Evolutionary conservation across 2,113 vertebrate genomes (phyloP), one percentile per base, ranked within the genome.

Genomic region (Oryzias javanicus): DNA sequence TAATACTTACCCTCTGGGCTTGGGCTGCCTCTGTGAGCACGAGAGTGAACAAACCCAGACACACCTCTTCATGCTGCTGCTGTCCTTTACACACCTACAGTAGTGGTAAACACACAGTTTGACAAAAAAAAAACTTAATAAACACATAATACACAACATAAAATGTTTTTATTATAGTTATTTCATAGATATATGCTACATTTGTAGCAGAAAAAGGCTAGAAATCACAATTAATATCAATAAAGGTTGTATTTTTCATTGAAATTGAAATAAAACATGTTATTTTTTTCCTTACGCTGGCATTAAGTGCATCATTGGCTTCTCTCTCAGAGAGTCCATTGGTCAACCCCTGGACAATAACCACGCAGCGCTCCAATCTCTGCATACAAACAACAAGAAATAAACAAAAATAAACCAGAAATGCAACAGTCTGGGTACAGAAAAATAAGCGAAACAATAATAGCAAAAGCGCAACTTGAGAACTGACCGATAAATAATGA

Each of bases 51-150:
- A 99, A 93, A 1, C 97, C 97, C 62, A 98, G 89, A 86, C 95
- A 98, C 18, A 98, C 88, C 57, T 99, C 97, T 63, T 99, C 97
- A 0, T 99, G 97, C 69, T 99, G 96, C 17, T 94, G 92, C 13
- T 92, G 89, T 0, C 97, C 95, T 86, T 99, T 99, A 76, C 97
- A 99, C 6, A 95, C 97, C 97, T 98, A 70, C 13, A 47, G 4
- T 19, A 41, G 12, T 72, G 19, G 44, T 53, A 35, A 49, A 62
- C 58, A 59, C 24, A 27, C 4, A 27, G 25, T 27, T 27, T 27
- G 25, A 27, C 4, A 4, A 42, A 61, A 48, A 17, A 51, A 29
- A 22, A 67, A 17, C 49, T 3, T 3, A 4, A 46, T 3, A 63
- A 19, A 20, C 14, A 41, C n/a, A 12, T 35, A 35, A 35, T 12